These are phyloP conservation scores for Drosophila falleni DNA, from an alignment of 2,888 invertebrate genomes.

Conservation along the genomic window DNA sequence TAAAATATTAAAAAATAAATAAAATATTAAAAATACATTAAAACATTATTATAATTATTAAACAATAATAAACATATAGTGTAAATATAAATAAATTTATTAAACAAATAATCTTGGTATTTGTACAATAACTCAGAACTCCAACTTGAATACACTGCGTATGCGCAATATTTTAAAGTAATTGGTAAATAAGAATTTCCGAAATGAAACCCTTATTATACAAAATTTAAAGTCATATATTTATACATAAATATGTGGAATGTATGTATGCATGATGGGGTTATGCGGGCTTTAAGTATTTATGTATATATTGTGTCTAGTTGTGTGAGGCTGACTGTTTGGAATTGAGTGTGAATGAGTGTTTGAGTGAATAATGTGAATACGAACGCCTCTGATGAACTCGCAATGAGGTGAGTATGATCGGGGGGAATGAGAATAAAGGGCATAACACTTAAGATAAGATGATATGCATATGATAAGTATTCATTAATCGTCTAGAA, in stretches of 20 bases:
- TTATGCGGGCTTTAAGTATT: constrained; percentile 26
- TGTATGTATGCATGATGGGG: constrained; percentile 53
- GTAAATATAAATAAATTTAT: constrained; percentile 1
- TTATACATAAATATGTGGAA: constrained; percentile 24
- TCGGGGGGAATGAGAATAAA: constrained; percentile 34
- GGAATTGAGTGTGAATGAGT: constrained; percentile 38
- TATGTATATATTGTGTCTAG: constrained; percentile 27
- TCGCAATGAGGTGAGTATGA: constrained; percentile 63
- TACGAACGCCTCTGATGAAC: constrained; percentile 55
- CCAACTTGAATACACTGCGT: constrained; percentile 29
- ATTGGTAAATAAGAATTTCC: constrained; percentile 19
- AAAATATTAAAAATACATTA: constrained; percentile 36
- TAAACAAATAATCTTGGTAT: background rate
- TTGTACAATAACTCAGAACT: constrained; percentile 14
- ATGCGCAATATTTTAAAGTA: constrained; percentile 47
- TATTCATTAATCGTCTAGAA: constrained; percentile 85
- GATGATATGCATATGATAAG: constrained; percentile 76
- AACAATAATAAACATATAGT: constrained; percentile 3
- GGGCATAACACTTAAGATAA: constrained; percentile 63
- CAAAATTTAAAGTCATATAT: constrained; percentile 19
- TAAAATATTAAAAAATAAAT: constrained; percentile 18
- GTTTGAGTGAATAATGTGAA: constrained; percentile 34
- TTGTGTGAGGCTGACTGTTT: constrained; percentile 56
- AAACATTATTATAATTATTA: constrained; percentile 13
- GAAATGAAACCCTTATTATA: constrained; percentile 15